Conservation (phyloP, 2,888 invertebrate genomes). For the Molanna angustata region DNA sequence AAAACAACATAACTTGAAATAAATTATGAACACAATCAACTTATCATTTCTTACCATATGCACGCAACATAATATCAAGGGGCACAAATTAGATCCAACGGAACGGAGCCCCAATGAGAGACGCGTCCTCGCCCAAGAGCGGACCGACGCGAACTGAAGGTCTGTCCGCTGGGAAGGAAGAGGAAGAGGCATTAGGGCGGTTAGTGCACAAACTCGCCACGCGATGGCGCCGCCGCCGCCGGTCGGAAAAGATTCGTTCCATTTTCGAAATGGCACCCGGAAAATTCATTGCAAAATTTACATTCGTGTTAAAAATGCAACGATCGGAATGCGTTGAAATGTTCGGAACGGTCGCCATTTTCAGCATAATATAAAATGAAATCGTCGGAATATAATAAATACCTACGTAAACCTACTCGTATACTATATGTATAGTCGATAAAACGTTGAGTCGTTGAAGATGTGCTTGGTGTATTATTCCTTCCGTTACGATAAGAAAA, state of each 20-base stretch:
- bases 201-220: slow-evolving; percentile 5
- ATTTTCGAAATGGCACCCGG: slow-evolving; percentile 8
- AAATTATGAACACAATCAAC: slow-evolving; percentile 5
- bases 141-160: slow-evolving; percentile 21
- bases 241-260: slow-evolving; percentile 7
- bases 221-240: slow-evolving; percentile 15
- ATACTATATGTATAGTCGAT: too few species aligned
- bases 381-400: too few species aligned
- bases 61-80: slow-evolving; percentile 9
- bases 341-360: slow-evolving; percentile 1
- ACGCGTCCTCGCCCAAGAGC: slow-evolving; percentile 8
- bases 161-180: slow-evolving; percentile 8
- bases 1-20: not conserved
- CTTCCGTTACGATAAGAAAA: too few species aligned
- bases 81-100: not conserved
- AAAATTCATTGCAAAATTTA: slow-evolving; percentile 1
- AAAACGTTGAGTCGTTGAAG: too few species aligned
- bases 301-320: not conserved
- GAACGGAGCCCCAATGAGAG: not conserved
- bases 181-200: slow-evolving; percentile 13
- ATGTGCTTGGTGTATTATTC: too few species aligned
- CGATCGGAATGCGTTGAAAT: not conserved
- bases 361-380: not conserved
- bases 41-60: slow-evolving; percentile 22
- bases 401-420: too few species aligned